Base-by-base conservation (phyloP, 1,140 invertebrate genomes). In the Sminthurinus signatus region DNA sequence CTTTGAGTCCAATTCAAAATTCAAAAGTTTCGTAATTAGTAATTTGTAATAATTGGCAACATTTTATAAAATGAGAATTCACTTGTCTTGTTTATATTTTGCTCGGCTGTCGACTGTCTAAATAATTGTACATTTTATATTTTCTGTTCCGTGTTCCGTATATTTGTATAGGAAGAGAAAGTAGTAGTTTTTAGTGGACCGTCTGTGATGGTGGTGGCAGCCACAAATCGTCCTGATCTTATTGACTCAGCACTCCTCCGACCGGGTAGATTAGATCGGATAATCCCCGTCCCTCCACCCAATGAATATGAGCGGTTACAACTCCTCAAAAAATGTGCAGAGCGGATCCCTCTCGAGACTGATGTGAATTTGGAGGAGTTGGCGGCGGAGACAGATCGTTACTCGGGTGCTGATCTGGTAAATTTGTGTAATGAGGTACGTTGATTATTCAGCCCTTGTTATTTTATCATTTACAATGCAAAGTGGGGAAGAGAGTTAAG, bases 321-420 rank as follows among this genome's bases (percentile, higher is more conserved):
- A 14, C 83, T 90, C 60, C 76, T 91, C 1, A 72, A 81, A 61
- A 76, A 85, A 25, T 77, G 82, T 36, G 74, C 83, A 2, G 73
- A 75, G 31, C 82, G 81, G 64, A 88, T 86, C 81, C 84, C 84
- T 14, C 74, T 85, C 17, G 75, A 75, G 8, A 60, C 70, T 15
- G 78, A 83, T 75, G 80, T 88, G 0, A 76, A 85, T 72, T 72
- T 87, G 0, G 74, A 80, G 25, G 67, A 75, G 19, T 73, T 91
- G 43, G 85, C 86, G 1, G 68, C 73, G 0, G 74, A 64, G 50
- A 89, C 88, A 1, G 77, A 84, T 31, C 76, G 78, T 21, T 90
- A 83, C 75, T 90, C 89, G 2, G 89, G 89, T 23, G 89, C 89
- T 19, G 89, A 93, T 75, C 73, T 89, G 43, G 80, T 85, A 61